phyloP scores from a whole-genome alignment of 1,140 invertebrate genomes.

The Cotesia typhae region DNA sequence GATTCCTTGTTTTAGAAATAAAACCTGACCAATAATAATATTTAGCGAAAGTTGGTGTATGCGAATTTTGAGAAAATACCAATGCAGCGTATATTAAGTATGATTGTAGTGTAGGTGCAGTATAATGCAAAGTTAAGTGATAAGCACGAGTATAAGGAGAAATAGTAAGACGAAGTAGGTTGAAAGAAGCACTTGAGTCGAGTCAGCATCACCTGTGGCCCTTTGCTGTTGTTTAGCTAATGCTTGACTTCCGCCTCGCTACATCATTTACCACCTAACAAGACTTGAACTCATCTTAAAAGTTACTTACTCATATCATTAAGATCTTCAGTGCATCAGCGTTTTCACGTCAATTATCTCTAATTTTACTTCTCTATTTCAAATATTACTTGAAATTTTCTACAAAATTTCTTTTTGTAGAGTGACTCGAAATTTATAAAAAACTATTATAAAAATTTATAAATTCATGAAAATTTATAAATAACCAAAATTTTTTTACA shows the following conservation, averaged over 20 bases:
- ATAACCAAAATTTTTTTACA: too few species aligned
- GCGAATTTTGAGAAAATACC: too few species aligned
- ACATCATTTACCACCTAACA: conserved; percentile 4
- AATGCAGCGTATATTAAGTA: too few species aligned
- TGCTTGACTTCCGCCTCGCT: conserved; percentile 48
- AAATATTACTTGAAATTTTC: not conserved
- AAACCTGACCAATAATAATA: too few species aligned
- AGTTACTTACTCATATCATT: not conserved
- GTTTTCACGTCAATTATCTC: not conserved
- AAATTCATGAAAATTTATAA: too few species aligned
- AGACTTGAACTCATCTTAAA: conserved; percentile 18
- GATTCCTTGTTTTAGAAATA: too few species aligned
- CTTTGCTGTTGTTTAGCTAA: conserved; percentile 54
- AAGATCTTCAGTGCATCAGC: conserved; percentile 18
- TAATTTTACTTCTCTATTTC: not conserved
- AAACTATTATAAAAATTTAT: too few species aligned
- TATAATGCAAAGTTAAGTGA: too few species aligned
- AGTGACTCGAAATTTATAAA: too few species aligned
- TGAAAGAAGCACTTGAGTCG: conserved; percentile 50
- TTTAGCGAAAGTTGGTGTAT: too few species aligned
- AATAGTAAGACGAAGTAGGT: conserved; percentile 24
- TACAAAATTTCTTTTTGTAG: not conserved
- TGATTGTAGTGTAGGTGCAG: too few species aligned
- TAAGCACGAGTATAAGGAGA: conserved; percentile 20
- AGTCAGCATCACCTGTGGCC: conserved; percentile 57